phyloP scores from a whole-genome alignment of 2,888 invertebrate genomes.

The Parascotia fuliginaria region DNA sequence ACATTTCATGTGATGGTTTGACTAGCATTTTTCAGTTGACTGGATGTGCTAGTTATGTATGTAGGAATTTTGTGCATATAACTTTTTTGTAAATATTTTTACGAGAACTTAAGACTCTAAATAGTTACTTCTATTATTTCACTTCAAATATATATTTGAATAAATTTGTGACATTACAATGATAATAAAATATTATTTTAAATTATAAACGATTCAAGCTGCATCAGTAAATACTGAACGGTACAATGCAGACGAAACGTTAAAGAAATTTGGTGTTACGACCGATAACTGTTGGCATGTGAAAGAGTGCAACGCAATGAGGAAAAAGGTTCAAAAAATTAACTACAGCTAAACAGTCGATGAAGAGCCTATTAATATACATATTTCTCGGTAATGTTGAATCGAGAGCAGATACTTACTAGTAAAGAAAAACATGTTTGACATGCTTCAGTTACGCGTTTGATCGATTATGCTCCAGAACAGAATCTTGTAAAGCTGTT shows the following conservation, averaged over 20 bases:
- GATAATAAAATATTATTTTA: too few species aligned
- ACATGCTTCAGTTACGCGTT: conserved; percentile 12
- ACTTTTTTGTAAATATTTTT: too few species aligned
- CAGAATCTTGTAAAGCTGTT: conserved; percentile 3
- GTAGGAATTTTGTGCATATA: too few species aligned
- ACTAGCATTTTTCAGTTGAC: too few species aligned
- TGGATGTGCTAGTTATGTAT: too few species aligned
- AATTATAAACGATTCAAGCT: not conserved
- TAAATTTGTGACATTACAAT: too few species aligned
- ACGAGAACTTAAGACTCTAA: too few species aligned
- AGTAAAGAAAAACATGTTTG: conserved; percentile 14
- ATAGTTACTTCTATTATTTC: too few species aligned
- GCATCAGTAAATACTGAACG: conserved; percentile 5
- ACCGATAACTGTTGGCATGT: conserved; percentile 46
- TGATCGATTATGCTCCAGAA: conserved; percentile 9
- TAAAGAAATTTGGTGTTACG: conserved; percentile 29
- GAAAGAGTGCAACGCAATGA: conserved; percentile 62
- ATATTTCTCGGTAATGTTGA: conserved; percentile 43
- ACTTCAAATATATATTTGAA: too few species aligned
- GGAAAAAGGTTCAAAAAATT: conserved; percentile 58
- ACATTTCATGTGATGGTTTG: too few species aligned
- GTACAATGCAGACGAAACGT: conserved; percentile 23
- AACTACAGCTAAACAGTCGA: conserved; percentile 43
- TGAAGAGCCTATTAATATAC: conserved; percentile 36
- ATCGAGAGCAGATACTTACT: conserved; percentile 4